Base-by-base conservation (phyloP, 1,140 invertebrate species). In the Mactra quadrangularis region DNA sequence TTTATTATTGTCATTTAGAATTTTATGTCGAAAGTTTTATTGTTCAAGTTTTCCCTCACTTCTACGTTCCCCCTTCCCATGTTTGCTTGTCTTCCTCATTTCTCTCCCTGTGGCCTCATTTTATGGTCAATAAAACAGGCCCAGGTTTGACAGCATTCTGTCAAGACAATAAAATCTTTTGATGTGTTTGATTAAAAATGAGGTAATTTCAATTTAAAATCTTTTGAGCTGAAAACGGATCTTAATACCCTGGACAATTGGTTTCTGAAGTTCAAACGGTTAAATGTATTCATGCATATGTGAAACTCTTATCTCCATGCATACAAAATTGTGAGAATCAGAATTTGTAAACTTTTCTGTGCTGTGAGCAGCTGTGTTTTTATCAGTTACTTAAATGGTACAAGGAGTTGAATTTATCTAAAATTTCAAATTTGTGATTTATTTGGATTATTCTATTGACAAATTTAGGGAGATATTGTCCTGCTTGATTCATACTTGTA, bases 111-210 rank as follows among this genome's bases (percentile, higher is more conserved):
- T n/a, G 38, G 60, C 60, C 38, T 45, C 33, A 38, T 64, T 64
- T 64, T 38, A 64, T 64, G 60, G 60, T 9, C 22, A 31, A 45
- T 64, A 64, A 64, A 64, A 64, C 35, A 3, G n/a, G 60, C 35
- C 25, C 35, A 64, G 35, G 11, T 64, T 64, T 64, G 60, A 64
- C 60, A 64, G 38, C 60, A 64, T 64, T 64, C 35, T 27, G 59
- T 19, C 29, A 35, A 62, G 59, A 64, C 17, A 64, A 64, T 45
- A 4, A 45, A 45, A 22, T 15, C 60, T 64, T 64, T 64, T 64
- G 60, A 64, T 64, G 60, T 45, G 19, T n/a, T 22, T 64, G 60
- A 64, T 64, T 64, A 64, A 64, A 64, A 64, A 38, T 38, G 38
- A 64, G 41, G 60, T 45, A 41, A 64, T 64, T 64, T 64, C 15